phyloP scores from a whole-genome alignment of 2,113 vertebrate genomes.

The Phalacrocorax aristotelis region DNA sequence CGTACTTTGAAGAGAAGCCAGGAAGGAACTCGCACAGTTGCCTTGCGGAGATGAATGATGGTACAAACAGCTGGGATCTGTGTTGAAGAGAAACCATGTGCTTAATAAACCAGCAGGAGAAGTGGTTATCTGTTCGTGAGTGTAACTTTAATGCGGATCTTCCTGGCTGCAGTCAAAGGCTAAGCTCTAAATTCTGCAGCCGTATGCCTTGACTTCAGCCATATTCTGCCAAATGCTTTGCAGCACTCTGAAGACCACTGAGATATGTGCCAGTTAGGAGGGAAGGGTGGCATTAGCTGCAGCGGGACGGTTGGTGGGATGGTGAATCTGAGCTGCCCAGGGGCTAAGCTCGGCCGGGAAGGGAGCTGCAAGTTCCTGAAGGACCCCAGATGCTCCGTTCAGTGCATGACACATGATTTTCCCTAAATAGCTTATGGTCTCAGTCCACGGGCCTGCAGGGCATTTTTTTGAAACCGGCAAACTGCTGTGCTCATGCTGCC shows the following conservation, averaged over 20 bases:
- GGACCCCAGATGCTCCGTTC: neutral
- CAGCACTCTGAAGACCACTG: neutral
- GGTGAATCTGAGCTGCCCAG: neutral
- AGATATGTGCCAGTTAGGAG: neutral
- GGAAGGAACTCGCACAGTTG: neutral
- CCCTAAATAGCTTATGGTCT: neutral
- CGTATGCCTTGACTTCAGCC: neutral
- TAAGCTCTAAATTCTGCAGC: neutral
- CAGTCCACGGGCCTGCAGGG: neutral
- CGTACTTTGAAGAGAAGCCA: neutral
- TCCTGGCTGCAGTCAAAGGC: neutral
- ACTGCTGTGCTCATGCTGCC: neutral
- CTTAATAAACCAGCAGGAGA: neutral
- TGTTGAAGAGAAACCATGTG: neutral
- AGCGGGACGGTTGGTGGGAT: neutral
- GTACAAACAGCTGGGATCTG: neutral
- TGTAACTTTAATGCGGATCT: neutral
- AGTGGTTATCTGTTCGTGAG: neutral
- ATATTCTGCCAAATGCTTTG: neutral
- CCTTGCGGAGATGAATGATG: neutral
- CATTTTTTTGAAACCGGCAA: neutral
- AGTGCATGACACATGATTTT: neutral
- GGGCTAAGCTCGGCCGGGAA: neutral
- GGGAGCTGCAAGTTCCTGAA: neutral
- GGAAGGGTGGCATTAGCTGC: neutral